phyloP scores from a whole-genome alignment of 2,888 invertebrate genomes.

The Habrosyne pyritoides region DNA sequence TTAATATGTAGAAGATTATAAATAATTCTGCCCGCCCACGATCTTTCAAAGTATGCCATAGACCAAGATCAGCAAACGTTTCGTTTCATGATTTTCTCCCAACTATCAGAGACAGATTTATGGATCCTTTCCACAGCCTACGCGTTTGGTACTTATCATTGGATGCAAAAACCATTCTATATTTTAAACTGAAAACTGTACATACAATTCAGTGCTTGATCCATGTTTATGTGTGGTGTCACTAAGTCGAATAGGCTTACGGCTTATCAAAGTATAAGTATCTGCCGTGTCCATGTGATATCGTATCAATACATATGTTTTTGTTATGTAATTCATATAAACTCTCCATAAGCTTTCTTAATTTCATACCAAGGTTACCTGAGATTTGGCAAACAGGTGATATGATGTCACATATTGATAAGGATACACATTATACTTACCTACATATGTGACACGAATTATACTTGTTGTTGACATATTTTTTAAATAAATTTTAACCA shows the following conservation, averaged over 20 bases:
- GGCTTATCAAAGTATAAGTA: slow-evolving; percentile 5
- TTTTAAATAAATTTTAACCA: not conserved
- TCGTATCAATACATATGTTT: slow-evolving; percentile 7
- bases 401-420: not conserved
- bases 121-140: slow-evolving; percentile 61
- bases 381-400: not conserved
- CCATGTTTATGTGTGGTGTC: not conserved
- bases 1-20: slow-evolving; percentile 28
- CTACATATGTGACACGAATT: too few relatives aligned
- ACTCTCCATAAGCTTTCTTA: slow-evolving; percentile 7
- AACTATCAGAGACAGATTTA: slow-evolving; percentile 69
- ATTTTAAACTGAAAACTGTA: slow-evolving; percentile 4
- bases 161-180: slow-evolving; percentile 40
- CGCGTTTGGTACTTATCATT: slow-evolving; percentile 48
- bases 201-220: not conserved
- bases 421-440: not conserved
- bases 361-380: not conserved
- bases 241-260: slow-evolving; percentile 4
- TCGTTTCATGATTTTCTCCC: slow-evolving; percentile 65
- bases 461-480: not conserved
- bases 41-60: slow-evolving; percentile 47
- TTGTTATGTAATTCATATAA: slow-evolving; percentile 4
- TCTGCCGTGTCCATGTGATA: not conserved
- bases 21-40: slow-evolving; percentile 61
- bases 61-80: slow-evolving; percentile 47